Evolutionary conservation across 2,888 invertebrate species (phyloP).

Genomic region (Trichogramma evanescens): DNA sequence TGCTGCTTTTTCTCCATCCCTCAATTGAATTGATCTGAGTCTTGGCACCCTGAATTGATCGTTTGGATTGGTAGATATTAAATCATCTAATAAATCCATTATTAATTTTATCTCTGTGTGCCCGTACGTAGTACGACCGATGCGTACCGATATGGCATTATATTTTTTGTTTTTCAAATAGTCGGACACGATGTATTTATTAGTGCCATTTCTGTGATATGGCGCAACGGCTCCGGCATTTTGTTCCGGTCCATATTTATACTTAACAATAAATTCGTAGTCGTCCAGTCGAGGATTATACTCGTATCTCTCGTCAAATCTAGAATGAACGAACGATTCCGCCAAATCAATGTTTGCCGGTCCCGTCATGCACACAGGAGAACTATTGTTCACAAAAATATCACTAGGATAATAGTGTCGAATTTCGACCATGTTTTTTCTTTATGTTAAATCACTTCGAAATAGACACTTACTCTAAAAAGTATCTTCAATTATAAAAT

Average conservation of each 20-base stretch:
- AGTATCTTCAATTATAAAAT: too few relatives aligned
- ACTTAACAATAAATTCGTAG: background rate
- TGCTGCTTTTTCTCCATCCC: too few relatives aligned
- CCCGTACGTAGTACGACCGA: background rate
- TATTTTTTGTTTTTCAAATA: background rate
- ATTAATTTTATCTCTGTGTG: background rate
- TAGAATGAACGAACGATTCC: background rate
- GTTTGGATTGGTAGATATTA: background rate
- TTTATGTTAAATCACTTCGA: background rate
- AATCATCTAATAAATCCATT: background rate
- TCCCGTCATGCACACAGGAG: background rate
- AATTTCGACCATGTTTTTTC: background rate
- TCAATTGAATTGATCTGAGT: background rate
- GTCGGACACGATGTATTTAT: background rate
- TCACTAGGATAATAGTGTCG: background rate
- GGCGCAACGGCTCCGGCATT: background rate
- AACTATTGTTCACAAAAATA: background rate
- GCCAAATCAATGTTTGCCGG: background rate
- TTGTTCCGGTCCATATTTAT: background rate
- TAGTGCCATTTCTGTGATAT: background rate
- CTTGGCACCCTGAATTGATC: background rate
- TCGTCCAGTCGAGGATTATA: background rate
- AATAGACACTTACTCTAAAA: too few relatives aligned
- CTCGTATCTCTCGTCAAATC: background rate
- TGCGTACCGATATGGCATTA: background rate